Conservation (phyloP, 2,113 vertebrate genomes). For the Charina bottae region DNA sequence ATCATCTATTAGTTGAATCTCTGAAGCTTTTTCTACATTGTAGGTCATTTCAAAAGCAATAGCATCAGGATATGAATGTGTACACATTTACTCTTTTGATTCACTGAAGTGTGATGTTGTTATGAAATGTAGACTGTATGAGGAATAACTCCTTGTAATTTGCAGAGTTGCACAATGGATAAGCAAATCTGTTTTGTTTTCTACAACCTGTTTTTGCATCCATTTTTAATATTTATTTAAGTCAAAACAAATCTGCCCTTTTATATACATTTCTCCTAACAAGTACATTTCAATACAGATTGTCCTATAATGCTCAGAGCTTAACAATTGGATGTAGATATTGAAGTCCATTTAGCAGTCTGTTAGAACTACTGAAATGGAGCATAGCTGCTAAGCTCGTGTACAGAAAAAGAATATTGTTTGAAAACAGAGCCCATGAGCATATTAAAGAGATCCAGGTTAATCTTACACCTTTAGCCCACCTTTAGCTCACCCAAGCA, state of each 20-base stretch:
- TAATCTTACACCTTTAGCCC: too few relatives aligned
- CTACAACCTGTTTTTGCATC: not conserved
- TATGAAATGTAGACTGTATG: not conserved
- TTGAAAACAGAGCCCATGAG: too few relatives aligned
- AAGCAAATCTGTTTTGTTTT: not conserved
- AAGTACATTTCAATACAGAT: not conserved
- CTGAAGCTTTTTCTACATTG: slow-evolving; percentile 3
- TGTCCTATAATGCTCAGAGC: not conserved
- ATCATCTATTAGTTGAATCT: not conserved
- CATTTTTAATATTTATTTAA: not conserved
- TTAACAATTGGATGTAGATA: not conserved
- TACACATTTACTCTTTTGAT: slow-evolving; percentile 3
- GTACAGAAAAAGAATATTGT: too few relatives aligned
- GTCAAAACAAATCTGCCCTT: not conserved
- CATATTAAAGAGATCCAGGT: too few relatives aligned
- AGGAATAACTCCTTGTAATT: slow-evolving; percentile 8
- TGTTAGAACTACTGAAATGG: too few relatives aligned
- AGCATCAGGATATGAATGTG: not conserved
- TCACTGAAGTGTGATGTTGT: not conserved
- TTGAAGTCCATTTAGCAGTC: too few relatives aligned
- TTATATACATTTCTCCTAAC: not conserved
- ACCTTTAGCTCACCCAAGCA: too few relatives aligned
- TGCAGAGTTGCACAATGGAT: not conserved
- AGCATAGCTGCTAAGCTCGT: too few relatives aligned
- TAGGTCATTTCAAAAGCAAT: not conserved